A percentile compares a stretch with the other conserved stretches of the same genome.
phyloP scores from a whole-genome alignment of 2,113 vertebrate species.

The Dasyprocta punctata region DNA sequence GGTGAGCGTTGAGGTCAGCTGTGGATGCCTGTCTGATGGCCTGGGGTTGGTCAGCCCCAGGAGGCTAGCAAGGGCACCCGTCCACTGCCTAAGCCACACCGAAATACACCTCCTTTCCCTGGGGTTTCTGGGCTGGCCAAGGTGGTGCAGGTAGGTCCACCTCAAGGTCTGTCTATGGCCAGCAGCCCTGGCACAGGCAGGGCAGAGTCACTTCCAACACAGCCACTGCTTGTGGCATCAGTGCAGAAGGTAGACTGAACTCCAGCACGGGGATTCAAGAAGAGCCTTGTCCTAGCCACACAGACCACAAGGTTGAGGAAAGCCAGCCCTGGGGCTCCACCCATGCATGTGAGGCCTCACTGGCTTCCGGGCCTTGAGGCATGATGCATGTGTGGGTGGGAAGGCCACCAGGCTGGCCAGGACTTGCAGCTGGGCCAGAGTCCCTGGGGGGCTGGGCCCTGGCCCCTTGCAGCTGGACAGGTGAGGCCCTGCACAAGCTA shows the following conservation, averaged over 20 bases:
- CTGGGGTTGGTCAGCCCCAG: neutral
- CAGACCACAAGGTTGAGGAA: neutral
- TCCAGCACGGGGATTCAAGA: too few species aligned
- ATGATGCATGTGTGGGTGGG: rapidly evolving
- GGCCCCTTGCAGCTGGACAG: neutral
- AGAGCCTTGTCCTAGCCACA: neutral
- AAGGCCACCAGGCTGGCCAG: neutral
- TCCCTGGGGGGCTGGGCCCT: neutral
- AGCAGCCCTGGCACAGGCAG: neutral
- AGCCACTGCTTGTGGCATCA: neutral
- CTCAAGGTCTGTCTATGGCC: neutral
- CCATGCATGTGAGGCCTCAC: rapidly evolving
- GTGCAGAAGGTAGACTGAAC: neutral
- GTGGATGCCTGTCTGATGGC: neutral
- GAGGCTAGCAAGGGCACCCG: neutral
- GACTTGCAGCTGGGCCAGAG: neutral
- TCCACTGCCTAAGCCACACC: neutral
- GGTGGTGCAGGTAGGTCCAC: neutral
- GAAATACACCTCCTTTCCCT: neutral
- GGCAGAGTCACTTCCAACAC: neutral
- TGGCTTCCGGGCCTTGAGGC: neutral
- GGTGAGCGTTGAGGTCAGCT: neutral
- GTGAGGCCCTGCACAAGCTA: neutral
- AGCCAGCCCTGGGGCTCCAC: neutral
- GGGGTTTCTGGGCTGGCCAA: neutral